Conservation (phyloP, 1,140 invertebrate species). For the Catajapyx aquilonaris region DNA sequence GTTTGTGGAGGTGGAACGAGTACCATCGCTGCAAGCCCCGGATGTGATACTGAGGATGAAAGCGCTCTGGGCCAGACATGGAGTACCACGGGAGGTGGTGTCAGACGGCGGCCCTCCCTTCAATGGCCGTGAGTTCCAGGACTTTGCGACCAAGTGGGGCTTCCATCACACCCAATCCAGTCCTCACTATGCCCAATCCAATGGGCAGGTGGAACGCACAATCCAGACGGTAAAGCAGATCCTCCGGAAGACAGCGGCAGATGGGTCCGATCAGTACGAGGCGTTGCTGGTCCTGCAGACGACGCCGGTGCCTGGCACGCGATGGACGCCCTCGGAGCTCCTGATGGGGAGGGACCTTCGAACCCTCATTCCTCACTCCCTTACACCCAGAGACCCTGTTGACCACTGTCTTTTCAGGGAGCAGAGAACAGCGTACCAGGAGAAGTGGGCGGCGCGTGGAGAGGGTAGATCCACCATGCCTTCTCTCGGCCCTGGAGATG, state of each 20-base stretch:
- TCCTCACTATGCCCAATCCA: conserved; percentile 8
- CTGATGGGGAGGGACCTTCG: too few species aligned
- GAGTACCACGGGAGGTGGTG: conserved; percentile 6
- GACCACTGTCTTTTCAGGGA: too few species aligned
- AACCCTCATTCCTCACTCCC: too few species aligned
- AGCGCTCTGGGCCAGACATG: conserved; percentile 4
- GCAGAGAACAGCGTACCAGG: too few species aligned
- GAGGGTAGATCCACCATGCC: too few species aligned
- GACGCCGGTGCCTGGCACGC: too few species aligned
- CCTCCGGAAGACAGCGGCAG: conserved; percentile 1
- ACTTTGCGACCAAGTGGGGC: conserved; percentile 12
- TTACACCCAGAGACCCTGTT: too few species aligned
- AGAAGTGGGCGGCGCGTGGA: too few species aligned
- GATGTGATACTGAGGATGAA: background rate
- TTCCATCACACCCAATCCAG: conserved; percentile 12
- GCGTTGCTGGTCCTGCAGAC: too few species aligned
- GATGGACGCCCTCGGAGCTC: too few species aligned
- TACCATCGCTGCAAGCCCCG: background rate
- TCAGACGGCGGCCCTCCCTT: conserved; percentile 14
- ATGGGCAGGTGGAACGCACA: conserved; percentile 6
- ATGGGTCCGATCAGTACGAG: too few species aligned
- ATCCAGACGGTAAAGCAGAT: conserved; percentile 5
- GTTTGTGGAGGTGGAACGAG: background rate
- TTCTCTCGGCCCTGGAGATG: too few species aligned
- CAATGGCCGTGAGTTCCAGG: conserved; percentile 9